phyloP scores from a whole-genome alignment of 2,888 invertebrate genomes.

The Trachelus stipa region DNA sequence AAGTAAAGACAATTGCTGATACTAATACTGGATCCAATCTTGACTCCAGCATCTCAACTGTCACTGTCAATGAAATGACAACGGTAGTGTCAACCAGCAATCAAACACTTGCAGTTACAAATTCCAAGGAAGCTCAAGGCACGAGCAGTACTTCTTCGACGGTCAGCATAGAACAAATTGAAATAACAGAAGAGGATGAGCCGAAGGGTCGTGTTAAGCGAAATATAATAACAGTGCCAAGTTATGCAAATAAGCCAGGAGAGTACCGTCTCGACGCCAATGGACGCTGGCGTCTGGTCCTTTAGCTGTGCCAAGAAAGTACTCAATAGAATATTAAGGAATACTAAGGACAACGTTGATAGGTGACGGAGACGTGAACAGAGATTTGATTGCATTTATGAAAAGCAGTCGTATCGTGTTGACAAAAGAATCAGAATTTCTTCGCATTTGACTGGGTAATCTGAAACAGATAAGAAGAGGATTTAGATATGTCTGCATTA shows the following conservation, averaged over 20 bases:
- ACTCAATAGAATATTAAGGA: neutral
- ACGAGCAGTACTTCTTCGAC: neutral
- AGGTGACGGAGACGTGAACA: too few species aligned
- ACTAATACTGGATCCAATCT: neutral
- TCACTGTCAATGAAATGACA: neutral
- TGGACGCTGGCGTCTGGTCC: neutral
- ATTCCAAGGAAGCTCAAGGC: neutral
- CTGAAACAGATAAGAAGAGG: too few species aligned
- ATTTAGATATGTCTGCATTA: too few species aligned
- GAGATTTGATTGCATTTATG: too few species aligned
- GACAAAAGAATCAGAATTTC: too few species aligned
- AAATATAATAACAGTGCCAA: neutral
- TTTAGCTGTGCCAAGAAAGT: neutral
- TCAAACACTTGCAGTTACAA: neutral
- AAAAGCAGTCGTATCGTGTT: too few species aligned
- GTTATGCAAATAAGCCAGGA: neutral
- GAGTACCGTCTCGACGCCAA: neutral
- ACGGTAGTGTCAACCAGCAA: neutral
- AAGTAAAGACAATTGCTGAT: neutral
- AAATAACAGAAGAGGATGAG: neutral
- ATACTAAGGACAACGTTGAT: neutral
- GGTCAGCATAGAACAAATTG: neutral
- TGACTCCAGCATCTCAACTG: neutral
- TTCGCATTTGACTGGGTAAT: too few species aligned
- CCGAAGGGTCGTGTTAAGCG: neutral